A percentile compares a stretch with the other conserved stretches of the same genome.
phyloP scores from a whole-genome alignment of 37 sponge, comb jelly and placozoan genomes.

The Diacarnus erythraeanus region DNA sequence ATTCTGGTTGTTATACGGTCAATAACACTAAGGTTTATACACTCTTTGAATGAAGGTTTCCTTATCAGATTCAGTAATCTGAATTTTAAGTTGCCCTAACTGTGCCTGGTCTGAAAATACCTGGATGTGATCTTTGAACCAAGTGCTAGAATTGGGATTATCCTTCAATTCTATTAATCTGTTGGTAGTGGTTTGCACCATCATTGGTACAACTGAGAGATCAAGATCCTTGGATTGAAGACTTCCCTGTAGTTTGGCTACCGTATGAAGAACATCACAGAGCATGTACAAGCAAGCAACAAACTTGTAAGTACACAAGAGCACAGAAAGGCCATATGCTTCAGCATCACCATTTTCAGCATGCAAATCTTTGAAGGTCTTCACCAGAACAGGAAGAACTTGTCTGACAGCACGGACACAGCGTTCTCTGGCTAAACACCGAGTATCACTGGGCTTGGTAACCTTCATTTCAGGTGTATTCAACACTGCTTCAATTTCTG shows the following conservation, averaged over 20 bases:
- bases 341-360: conserved; percentile 61
- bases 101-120: conserved; percentile 28
- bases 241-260: conserved; percentile 22
- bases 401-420: conserved; percentile 30
- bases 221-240: conserved; percentile 11
- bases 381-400: conserved; percentile 23
- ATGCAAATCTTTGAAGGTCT: conserved; percentile 19
- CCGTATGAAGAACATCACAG: conserved; percentile 32
- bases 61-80: conserved; percentile 22
- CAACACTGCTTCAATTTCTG: conserved; percentile 21
- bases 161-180: conserved; percentile 29
- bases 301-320: conserved; percentile 29
- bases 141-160: conserved; percentile 15
- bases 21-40: conserved; percentile 29
- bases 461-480: conserved; percentile 42
- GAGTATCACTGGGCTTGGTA: conserved; percentile 52
- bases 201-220: conserved; percentile 10
- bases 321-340: conserved; percentile 44
- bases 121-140: conserved; percentile 34
- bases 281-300: conserved; percentile 47
- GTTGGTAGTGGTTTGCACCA: conserved; percentile 4
- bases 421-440: conserved; percentile 34
- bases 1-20: conserved; percentile 19
- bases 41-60: conserved; percentile 19
- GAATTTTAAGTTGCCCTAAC: conserved; percentile 1